Base-by-base conservation (phyloP, 37 sponge, comb jelly and placozoan species). In the Axinella damicornis region DNA sequence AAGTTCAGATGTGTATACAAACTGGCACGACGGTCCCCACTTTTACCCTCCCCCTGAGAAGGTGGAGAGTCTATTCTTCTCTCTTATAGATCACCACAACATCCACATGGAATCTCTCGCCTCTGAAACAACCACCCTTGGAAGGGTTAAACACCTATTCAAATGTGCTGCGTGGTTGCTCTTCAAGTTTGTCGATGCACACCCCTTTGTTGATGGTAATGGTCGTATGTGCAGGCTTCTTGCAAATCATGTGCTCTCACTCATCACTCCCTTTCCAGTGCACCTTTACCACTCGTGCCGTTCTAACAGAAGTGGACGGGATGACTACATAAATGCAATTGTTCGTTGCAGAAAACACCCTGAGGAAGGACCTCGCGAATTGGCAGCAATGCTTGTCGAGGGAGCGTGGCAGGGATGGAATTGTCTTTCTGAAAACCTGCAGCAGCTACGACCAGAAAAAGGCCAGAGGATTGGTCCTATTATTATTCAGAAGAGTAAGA, bases 191-290 rank as follows among this genome's bases (percentile, higher is more conserved):
- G 92, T 91, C 6, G 77, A 81, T 76, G 38, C 73, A 22, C 92
- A 91, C 57, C 92, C 87, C 35, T 91, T 91, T 73, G 53, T 55
- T 71, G 87, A 91, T 81, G 92, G 92, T 36, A 91, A 91, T 81
- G 92, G 92, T 15, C 87, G 92, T 21, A 76, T 74, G 74, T 78
- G 90, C 77, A 65, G 85, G n/a, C 58, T 90, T 24, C 73, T 90
- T 33, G 90, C 90, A 33, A 83, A 79, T 55, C 73, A 84, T 41
- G 66, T 84, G 2, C 19, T 84, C 32, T 35, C 78, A n/a, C 36
- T 73, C 59, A 77, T 84, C 68, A 84, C 74, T 27, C 90, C 90
- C 28, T 89, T 89, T 71, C 90, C 90, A 22, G 83, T 88, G 33
- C 21, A n/a, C 22, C 35, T 60, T 24, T 73, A 82, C 60, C 68